phyloP scores from a whole-genome alignment of 2,797 vertebrate species.

The Enteromius paludinosus region DNA sequence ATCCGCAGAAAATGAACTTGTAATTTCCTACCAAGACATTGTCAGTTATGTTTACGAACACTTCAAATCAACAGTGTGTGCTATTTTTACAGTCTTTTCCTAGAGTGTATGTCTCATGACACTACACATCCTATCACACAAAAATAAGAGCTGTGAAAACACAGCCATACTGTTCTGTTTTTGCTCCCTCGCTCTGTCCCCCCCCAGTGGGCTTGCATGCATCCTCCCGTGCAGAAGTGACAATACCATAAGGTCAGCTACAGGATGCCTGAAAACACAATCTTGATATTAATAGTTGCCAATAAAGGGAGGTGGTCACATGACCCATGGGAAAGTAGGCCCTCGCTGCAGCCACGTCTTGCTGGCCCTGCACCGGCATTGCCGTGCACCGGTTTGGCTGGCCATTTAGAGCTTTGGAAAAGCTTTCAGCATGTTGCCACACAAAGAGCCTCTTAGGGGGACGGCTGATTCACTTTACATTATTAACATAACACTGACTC shows the following conservation, averaged over 20 bases:
- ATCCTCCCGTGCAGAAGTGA: constrained; percentile 6
- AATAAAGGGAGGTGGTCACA: constrained; percentile 45
- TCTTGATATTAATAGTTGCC: constrained; percentile 54
- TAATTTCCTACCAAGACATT: not conserved
- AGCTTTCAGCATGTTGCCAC: constrained; percentile 70
- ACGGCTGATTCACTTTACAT: constrained; percentile 76
- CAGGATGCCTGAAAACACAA: constrained; percentile 30
- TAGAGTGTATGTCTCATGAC: not conserved
- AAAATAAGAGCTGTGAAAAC: constrained; percentile 32
- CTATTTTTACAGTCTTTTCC: not conserved
- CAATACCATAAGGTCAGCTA: constrained; percentile 38
- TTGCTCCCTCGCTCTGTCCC: constrained; percentile 23
- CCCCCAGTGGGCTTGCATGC: not conserved
- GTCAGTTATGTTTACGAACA: not conserved
- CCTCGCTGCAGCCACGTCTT: constrained; percentile 5
- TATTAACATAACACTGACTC: constrained; percentile 77
- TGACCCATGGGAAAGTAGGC: constrained; percentile 16
- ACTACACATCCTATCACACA: constrained; percentile 32
- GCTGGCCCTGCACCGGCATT: constrained; percentile 36
- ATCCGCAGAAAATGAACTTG: not conserved
- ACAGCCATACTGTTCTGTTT: not conserved
- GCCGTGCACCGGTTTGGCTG: constrained; percentile 45
- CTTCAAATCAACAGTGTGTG: not conserved
- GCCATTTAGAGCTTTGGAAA: constrained; percentile 65
- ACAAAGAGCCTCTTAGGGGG: constrained; percentile 73